Base-by-base conservation (phyloP, 2,888 invertebrate genomes). In the Gnatocerus cornutus region DNA sequence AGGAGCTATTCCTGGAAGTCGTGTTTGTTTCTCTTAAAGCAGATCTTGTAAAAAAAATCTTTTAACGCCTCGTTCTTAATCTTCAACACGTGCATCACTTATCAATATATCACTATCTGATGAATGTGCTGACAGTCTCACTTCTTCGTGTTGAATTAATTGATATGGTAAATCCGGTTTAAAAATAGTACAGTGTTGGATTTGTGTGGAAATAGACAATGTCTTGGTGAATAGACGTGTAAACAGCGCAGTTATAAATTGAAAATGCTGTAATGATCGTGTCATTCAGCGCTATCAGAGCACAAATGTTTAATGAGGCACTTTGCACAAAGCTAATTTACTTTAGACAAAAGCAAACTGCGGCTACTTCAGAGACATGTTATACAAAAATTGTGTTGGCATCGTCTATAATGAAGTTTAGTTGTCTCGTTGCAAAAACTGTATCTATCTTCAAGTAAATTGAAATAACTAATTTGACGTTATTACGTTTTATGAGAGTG, bases 381-480 rank as follows among this genome's bases (percentile, higher is more conserved):
- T 33, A 30, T 52, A 4, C 29, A 29, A 29, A 10, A 29, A 50
- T 12, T 29, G 50, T 50, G 30, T 50, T 52, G 10, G 52, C 52
- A 29, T 52, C 30, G 13, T 10, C 6, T 52, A 14, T 52, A 29
- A 29, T 12, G 41, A 41, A 12, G 7, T 41, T 12, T 7, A 4
- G 33, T 33, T 9, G 33, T 6, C n/a, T 33, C n/a, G 33, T 33
- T 33, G 33, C 33, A 41, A 39, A n/a, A 8, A 39, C 56, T 41
- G 21, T 56, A 41, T 56, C 21, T 41, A 56, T 46, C 16, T 46
- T 14, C 6, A 43, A 58, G 56, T 48, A 59, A 59, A 59, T 59
- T 59, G 59, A 46, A 59, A 59, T 46, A 48, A 61, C 61, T 50
- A 61, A 61, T 61, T 61, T 50, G 16, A 61, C 37, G 37, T 30